Evolutionary conservation across 2,888 invertebrate genomes (phyloP), one percentile per base, ranked within the genome.

Genomic region (Timandra comae): DNA sequence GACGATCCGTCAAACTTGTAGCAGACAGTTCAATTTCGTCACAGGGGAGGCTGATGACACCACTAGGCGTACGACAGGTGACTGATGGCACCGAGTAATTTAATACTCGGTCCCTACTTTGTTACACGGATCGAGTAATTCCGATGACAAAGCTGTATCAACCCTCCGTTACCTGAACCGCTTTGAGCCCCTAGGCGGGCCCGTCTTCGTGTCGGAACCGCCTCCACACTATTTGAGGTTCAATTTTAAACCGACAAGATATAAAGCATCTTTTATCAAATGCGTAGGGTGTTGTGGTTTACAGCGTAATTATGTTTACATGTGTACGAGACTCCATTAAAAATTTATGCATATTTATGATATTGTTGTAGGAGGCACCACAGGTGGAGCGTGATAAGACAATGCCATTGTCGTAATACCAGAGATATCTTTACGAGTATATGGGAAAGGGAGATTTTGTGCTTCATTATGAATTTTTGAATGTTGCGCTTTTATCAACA

Each of bases 131-230:
- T 62, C 50, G 60, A 65, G 64, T 62, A 59, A 72, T 71, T 67
- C 59, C 56, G 58, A 63, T 69, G 70, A 68, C 58, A 63, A 61
- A 63, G 63, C 64, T 58, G 56, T 61, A 60, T 57, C 46, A 50
- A 46, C 41, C 48, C 54, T 42, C 52, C 45, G 44, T 61, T 61
- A 49, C 45, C 40, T 37, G 43, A 36, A 39, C 35, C 46, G 36
- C 16, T 3, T 3, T 6, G 4, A 3, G 16, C 16, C 16, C 16
- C 16, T 6, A 3, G 4, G 49, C 43, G 45, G 52, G 46, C 43
- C 42, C 35, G 25, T 38, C 33, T 45, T 44, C 11, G 2, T 7
- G 8, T 24, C 36, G 41, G 43, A 34, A 43, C 42, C 32, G 39
- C 48, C 49, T 41, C 38, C 46, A 29, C 36, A 21, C 25, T 35